Conservation (phyloP, 2,888 invertebrate genomes). For the Drosophila borealis region DNA sequence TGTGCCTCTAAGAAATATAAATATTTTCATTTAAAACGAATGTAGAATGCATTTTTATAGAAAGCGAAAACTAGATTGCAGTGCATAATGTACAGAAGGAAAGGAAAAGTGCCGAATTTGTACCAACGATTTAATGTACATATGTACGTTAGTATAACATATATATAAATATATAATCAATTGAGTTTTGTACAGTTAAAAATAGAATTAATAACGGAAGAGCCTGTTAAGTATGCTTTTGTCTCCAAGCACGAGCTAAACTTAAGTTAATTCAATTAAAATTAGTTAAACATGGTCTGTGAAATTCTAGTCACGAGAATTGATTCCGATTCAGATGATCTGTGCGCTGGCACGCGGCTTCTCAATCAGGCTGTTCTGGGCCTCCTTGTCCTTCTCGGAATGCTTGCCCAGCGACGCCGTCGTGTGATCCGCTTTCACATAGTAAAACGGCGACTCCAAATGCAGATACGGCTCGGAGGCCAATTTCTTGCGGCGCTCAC, state of each 20-base stretch:
- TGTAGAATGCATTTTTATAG: conserved; percentile 28
- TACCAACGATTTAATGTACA: conserved; percentile 3
- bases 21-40: too few species aligned
- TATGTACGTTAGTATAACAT: background rate
- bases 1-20: conserved; percentile 6
- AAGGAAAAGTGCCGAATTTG: conserved; percentile 27
- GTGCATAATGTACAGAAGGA: conserved; percentile 33
- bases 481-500: conserved; percentile 87
- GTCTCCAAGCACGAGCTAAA: conserved; percentile 32
- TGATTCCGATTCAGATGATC: conserved; percentile 55
- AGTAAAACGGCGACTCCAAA: conserved; percentile 59
- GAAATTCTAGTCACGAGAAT: conserved; percentile 20
- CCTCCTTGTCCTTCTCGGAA: conserved; percentile 71
- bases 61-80: conserved; percentile 49
- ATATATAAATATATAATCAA: conserved; percentile 11
- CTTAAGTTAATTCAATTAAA: conserved; percentile 63
- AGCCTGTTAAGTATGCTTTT: conserved; percentile 49
- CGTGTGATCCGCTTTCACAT: conserved; percentile 61
- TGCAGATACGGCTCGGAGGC: conserved; percentile 25
- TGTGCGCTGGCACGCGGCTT: conserved; percentile 63
- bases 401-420: conserved; percentile 37
- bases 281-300: conserved; percentile 54
- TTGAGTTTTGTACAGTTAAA: conserved; percentile 49
- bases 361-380: conserved; percentile 77
- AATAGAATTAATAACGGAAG: conserved; percentile 7